These are phyloP conservation scores for Spatulosminthurus flaviceps DNA, from an alignment of 2,888 invertebrate species.

Conservation along the genomic window DNA sequence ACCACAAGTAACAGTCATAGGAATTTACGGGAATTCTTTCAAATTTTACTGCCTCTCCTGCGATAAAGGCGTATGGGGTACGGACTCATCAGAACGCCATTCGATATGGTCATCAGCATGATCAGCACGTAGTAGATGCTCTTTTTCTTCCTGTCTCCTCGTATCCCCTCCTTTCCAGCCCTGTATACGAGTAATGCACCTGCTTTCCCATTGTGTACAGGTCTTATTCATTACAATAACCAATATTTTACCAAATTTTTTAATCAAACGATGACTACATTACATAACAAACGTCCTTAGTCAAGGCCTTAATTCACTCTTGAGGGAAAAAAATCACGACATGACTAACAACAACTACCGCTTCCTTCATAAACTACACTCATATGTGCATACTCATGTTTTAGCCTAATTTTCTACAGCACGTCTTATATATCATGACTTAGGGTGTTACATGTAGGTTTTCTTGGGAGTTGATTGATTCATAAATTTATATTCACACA, in stretches of 20 bases:
- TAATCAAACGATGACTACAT: neutral
- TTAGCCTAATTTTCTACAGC: no score
- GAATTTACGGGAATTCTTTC: constrained; percentile 2
- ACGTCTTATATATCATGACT: no score
- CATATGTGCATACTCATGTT: no score
- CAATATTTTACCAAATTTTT: constrained; percentile 20
- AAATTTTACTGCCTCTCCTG: neutral
- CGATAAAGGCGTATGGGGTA: neutral
- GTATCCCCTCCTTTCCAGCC: neutral
- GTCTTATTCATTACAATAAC: constrained; percentile 12
- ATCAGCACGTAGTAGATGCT: constrained; percentile 22
- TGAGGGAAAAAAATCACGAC: neutral
- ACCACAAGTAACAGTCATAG: no score
- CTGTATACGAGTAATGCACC: neutral
- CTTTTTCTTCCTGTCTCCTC: no score
- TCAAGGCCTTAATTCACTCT: neutral
- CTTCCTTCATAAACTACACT: neutral
- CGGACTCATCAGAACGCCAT: neutral
- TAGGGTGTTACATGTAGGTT: no score
- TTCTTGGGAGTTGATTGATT: no score
- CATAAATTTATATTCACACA: no score
- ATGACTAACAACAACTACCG: neutral
- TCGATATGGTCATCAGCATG: constrained; percentile 22
- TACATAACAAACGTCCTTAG: neutral
- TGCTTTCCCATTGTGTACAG: neutral